Percentiles rank a stretch among this genome's conserved stretches.
Evolutionary conservation across 2,888 invertebrate species (phyloP).

Genomic region (Lasioglossum zephyrum): DNA sequence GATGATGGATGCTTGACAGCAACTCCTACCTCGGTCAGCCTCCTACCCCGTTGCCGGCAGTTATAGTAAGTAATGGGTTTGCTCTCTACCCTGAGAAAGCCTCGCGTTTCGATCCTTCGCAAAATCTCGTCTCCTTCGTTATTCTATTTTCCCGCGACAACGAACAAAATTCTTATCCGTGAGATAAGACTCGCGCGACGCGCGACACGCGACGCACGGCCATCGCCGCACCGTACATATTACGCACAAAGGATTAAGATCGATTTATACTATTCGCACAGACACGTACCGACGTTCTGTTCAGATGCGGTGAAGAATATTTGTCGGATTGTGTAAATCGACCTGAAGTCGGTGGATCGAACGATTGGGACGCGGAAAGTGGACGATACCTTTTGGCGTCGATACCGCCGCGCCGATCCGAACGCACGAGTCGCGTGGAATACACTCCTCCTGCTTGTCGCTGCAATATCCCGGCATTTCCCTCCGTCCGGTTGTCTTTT

Average conservation of each 20-base stretch:
- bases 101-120: slow-evolving; percentile 54
- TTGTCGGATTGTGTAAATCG: no score
- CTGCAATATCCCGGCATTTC: neutral
- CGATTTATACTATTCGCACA: no score
- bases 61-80: slow-evolving; percentile 84
- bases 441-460: slow-evolving; percentile 5
- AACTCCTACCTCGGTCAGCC: slow-evolving; percentile 75
- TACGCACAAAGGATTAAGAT: no score
- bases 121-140: slow-evolving; percentile 58
- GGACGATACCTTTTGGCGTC: slow-evolving; percentile 19
- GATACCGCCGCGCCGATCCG: neutral
- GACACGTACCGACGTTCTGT: no score
- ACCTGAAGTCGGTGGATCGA: slow-evolving; percentile 14
- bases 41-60: slow-evolving; percentile 81
- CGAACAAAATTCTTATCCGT: slow-evolving; percentile 72
- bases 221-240: no score
- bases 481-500: neutral
- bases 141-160: slow-evolving; percentile 77
- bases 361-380: slow-evolving; percentile 44
- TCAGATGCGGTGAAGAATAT: no score
- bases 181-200: no score
- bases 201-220: no score
- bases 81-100: slow-evolving; percentile 82
- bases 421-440: slow-evolving; percentile 12
- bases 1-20: slow-evolving; percentile 84